Evolutionary conservation across 2,797 vertebrate species (phyloP).

Genomic region (Catamblyrhynchus diadema): DNA sequence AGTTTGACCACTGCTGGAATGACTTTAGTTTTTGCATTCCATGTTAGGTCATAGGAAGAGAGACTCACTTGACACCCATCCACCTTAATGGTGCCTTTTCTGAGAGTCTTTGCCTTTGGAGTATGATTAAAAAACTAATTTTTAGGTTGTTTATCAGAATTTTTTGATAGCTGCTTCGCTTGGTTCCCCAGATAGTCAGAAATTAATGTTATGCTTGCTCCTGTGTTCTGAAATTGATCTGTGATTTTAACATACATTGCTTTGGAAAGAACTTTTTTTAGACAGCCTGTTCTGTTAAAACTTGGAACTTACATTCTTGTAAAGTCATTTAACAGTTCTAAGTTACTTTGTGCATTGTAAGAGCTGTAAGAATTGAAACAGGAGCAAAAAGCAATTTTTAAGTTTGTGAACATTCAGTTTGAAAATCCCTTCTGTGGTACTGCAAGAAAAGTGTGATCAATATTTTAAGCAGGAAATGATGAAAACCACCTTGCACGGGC

Average conservation of each 20-base stretch:
- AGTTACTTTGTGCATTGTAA: neutral
- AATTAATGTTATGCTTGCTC: neutral
- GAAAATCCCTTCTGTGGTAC: neutral
- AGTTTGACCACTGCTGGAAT: neutral
- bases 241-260: neutral
- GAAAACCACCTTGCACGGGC: neutral
- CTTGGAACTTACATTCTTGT: neutral
- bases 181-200: neutral
- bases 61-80: fast-evolving
- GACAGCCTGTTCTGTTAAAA: neutral
- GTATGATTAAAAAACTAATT: neutral
- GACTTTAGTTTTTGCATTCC: neutral
- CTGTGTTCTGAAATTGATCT: neutral
- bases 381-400: neutral
- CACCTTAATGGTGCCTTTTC: neutral
- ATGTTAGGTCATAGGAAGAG: neutral
- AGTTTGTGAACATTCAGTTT: neutral
- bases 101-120: neutral
- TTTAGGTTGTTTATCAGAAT: neutral
- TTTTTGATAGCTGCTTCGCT: neutral
- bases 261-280: neutral
- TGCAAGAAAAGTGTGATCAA: neutral
- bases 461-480: neutral
- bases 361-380: neutral
- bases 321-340: neutral